Conservation (phyloP, 2,113 vertebrate species). For the Lagopus muta region DNA sequence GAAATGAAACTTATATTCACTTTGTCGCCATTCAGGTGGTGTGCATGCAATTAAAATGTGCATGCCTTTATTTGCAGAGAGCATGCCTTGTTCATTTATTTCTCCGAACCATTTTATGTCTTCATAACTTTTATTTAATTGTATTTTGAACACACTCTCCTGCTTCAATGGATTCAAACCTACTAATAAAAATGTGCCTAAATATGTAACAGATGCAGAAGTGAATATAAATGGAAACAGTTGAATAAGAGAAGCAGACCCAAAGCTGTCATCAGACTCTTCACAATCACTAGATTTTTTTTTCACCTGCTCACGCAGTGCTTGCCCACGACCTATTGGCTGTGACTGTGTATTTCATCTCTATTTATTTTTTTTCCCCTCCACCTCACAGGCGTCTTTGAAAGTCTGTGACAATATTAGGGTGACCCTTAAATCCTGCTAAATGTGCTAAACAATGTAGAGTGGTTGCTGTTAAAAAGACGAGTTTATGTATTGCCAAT, state of each 20-base stretch:
- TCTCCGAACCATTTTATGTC: neutral
- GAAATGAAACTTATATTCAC: neutral
- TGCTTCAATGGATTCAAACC: conserved; percentile 31
- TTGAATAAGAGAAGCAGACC: conserved; percentile 57
- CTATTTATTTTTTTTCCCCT: neutral
- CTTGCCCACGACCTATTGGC: conserved; percentile 42
- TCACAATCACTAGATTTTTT: conserved; percentile 72
- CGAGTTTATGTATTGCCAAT: conserved; percentile 30
- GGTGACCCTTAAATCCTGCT: conserved; percentile 36
- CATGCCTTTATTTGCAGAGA: neutral
- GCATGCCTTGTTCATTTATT: neutral
- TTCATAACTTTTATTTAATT: neutral
- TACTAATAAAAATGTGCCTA: conserved; percentile 50
- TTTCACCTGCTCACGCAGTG: conserved; percentile 53
- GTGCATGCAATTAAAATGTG: neutral
- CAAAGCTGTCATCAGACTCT: conserved; percentile 69
- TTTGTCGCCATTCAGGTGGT: neutral
- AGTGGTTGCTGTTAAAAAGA: conserved; percentile 49
- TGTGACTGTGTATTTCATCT: conserved; percentile 57
- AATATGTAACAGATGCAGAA: conserved; percentile 72
- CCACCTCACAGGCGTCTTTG: neutral
- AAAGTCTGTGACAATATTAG: conserved; percentile 13
- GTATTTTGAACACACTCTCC: conserved; percentile 30
- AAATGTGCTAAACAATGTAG: conserved; percentile 55
- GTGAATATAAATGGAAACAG: conserved; percentile 75